Evolutionary conservation across 2,797 vertebrate species (phyloP).

Genomic region (Florisuga fusca): DNA sequence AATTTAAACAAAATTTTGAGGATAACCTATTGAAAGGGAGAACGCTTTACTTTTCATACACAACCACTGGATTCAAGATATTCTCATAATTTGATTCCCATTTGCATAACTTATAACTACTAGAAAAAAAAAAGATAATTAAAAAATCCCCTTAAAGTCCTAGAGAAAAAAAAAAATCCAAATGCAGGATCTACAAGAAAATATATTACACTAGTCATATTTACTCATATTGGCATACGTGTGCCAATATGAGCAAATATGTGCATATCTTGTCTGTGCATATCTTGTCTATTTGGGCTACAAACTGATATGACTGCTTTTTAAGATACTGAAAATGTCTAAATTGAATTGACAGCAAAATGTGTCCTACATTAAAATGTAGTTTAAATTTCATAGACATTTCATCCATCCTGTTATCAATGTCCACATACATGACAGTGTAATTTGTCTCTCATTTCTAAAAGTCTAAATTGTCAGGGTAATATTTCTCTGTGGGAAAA

Average conservation of each 20-base stretch:
- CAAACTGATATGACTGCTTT: not conserved
- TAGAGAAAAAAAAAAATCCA: not conserved
- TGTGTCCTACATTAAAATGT: not conserved
- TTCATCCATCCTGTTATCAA: not conserved
- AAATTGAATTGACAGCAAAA: slow-evolving; percentile 2
- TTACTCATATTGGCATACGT: not conserved
- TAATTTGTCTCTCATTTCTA: not conserved
- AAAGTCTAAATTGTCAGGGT: not conserved
- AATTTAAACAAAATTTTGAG: not conserved
- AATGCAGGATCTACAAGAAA: not conserved
- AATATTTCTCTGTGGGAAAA: not conserved
- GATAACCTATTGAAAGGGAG: not conserved
- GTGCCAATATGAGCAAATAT: not conserved
- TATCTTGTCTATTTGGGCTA: not conserved
- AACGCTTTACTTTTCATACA: not conserved
- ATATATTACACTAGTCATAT: not conserved
- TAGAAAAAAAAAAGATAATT: not conserved
- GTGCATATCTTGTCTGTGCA: not conserved
- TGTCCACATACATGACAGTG: not conserved
- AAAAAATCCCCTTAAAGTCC: not conserved
- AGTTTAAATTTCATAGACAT: not conserved
- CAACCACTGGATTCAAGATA: not conserved
- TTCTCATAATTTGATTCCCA: not conserved
- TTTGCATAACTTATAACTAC: not conserved
- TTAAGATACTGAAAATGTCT: not conserved